Base-by-base conservation (phyloP, 2,888 invertebrate genomes). In the Patella ulyssiponensis region DNA sequence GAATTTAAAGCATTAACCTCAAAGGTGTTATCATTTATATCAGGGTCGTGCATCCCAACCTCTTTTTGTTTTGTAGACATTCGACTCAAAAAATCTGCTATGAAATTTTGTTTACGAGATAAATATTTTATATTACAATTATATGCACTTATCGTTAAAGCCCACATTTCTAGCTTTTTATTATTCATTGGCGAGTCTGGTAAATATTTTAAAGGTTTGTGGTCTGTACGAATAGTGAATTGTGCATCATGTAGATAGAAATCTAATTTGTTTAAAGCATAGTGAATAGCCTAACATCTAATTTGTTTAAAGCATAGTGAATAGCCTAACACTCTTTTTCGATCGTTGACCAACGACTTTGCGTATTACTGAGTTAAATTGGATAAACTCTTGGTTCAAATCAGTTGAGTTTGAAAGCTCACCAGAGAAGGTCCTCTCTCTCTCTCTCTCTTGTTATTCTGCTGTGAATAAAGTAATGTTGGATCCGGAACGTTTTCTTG, bases 151-250 rank as follows among this genome's bases (percentile, higher is more conserved):
- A 81, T 81, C 1, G 69, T 69, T 52, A 81, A 23, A 2, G 82
- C 81, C 82, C 79, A 80, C n/a, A 81, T 15, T 27, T 77, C 78
- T 15, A 78, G 71, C 27, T 79, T 77, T 11, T 69, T 80, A n/a
- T n/a, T n/a, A n/a, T n/a, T n/a, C n/a, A n/a, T n/a, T n/a, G n/a
- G n/a, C n/a, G n/a, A n/a, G n/a, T n/a, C n/a, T n/a, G n/a, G n/a
- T n/a, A n/a, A n/a, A n/a, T n/a, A n/a, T n/a, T n/a, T n/a, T n/a
- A n/a, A n/a, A n/a, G n/a, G n/a, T n/a, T n/a, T n/a, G n/a, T n/a
- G n/a, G n/a, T n/a, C n/a, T n/a, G n/a, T n/a, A n/a, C n/a, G n/a
- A n/a, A n/a, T n/a, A n/a, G n/a, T n/a, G n/a, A n/a, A n/a, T n/a
- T n/a, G n/a, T n/a, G n/a, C n/a, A n/a, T n/a, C n/a, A n/a, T n/a